Percentiles rank a stretch among this genome's conserved stretches.
These are phyloP conservation scores for Psilopsiagon aurifrons DNA, from an alignment of 2,113 vertebrate genomes.

Conservation along the genomic window DNA sequence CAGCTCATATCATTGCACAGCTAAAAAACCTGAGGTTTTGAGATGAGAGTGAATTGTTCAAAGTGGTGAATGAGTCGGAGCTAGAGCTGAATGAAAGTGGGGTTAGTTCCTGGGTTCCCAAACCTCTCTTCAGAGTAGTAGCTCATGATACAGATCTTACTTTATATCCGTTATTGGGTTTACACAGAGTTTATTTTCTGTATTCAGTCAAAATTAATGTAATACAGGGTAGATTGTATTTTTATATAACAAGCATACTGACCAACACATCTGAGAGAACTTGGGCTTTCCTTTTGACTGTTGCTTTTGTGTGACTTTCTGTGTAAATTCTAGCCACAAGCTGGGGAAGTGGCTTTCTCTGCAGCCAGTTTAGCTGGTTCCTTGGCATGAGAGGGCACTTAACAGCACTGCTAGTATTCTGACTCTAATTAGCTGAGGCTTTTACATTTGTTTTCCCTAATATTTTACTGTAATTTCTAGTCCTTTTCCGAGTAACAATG, in stretches of 20 bases:
- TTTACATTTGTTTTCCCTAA: background rate
- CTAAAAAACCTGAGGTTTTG: background rate
- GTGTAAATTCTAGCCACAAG: background rate
- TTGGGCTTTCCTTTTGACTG: background rate
- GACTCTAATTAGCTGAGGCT: background rate
- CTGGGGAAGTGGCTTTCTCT: background rate
- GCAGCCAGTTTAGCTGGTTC: background rate
- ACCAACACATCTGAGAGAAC: background rate
- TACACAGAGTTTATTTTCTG: background rate
- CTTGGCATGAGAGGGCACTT: background rate
- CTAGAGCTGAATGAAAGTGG: background rate
- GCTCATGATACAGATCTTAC: background rate
- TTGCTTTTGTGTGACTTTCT: background rate
- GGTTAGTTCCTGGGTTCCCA: background rate
- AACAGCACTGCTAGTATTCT: background rate
- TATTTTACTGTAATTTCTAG: background rate
- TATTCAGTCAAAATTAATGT: background rate
- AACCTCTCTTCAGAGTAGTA: background rate
- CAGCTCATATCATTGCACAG: background rate
- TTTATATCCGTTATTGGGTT: background rate
- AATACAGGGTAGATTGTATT: background rate
- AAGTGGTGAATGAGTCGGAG: background rate
- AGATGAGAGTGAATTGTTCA: background rate
- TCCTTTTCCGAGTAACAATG: background rate
- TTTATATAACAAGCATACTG: background rate